Evolutionary conservation across 1,140 invertebrate genomes (phyloP).

Genomic region (Andricus grossulariae): DNA sequence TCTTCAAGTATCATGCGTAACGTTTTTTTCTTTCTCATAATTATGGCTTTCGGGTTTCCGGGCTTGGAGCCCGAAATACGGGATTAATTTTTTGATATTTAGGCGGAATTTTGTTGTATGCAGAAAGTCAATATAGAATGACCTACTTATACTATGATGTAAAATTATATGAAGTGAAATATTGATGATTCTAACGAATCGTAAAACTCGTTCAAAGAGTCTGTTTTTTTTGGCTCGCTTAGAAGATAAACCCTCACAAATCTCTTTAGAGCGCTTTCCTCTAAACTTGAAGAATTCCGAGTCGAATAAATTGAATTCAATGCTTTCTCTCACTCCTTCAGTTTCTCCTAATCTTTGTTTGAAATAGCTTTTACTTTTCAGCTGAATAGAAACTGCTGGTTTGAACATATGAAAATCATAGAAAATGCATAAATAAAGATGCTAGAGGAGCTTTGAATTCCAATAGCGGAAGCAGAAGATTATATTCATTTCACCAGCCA

Average conservation of each 20-base stretch:
- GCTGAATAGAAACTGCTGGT: background rate
- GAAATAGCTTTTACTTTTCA: slow-evolving; percentile 8
- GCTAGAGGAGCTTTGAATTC: background rate
- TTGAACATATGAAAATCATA: slow-evolving; percentile 6
- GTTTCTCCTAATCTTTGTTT: background rate
- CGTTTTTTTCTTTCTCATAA: too few relatives aligned
- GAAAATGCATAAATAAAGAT: background rate
- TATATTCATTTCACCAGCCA: too few relatives aligned
- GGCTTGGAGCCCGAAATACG: too few relatives aligned
- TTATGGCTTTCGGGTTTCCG: too few relatives aligned
- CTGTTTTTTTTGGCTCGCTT: slow-evolving; percentile 5
- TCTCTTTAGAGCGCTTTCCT: background rate
- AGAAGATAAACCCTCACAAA: slow-evolving; percentile 19
- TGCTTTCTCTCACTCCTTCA: background rate
- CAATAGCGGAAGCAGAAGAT: background rate
- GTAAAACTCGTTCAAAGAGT: background rate
- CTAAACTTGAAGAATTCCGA: slow-evolving; percentile 19
- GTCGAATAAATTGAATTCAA: slow-evolving; percentile 28
- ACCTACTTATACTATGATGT: too few relatives aligned
- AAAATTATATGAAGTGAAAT: background rate
- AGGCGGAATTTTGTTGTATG: too few relatives aligned
- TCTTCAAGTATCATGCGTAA: too few relatives aligned
- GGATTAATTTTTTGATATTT: too few relatives aligned
- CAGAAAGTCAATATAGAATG: too few relatives aligned
- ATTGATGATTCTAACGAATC: slow-evolving; percentile 3